Evolutionary conservation across 2,113 vertebrate species (phyloP), one percentile per base, ranked within the genome.

Genomic region (Todiramphus chloris): DNA sequence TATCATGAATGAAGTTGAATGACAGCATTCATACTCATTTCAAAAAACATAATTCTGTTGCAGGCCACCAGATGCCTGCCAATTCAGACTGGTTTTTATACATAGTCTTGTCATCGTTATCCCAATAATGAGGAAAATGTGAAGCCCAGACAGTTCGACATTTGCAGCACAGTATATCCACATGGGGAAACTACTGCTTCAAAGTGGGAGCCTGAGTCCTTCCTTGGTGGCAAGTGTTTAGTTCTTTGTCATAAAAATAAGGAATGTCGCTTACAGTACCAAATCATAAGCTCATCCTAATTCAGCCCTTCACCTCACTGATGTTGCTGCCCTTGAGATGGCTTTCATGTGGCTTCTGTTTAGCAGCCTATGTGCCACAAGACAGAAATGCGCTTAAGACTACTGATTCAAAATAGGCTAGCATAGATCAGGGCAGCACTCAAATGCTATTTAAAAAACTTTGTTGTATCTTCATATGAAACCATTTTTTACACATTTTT

Each of bases 171-270:
- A 56, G 1, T 18, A 25, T 19, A 74, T 39, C 16, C 24, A 62
- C 1, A 43, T 1, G 19, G 18, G 5, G 48, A 76, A 94, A 2
- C 16, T 27, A 24, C 9, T 0, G 2, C 27, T 72, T 16, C 13
- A 48, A 68, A 83, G 13, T 5, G 31, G 44, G 10, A 78, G 2
- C 5, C 9, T 13, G 44, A 63, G 17, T 5, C 3, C 59, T 79
- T 83, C 16, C 18, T 31, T 3, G 1, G n/a, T 6, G 25, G 10
- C 1, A 56, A 77, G 62, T 8, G 4, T 68, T 33, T 17, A 64
- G 3, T 19, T 67, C 16, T 51, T 53, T 44, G 5, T 33, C 21
- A 92, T 27, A 80, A 93, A 67, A 4, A 10, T 19, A 66, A 67
- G 55, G 16, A 50, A 35, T 23, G 37, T 10, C 90, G 18, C n/a